These are phyloP conservation scores for Branchinecta lindahli DNA, from an alignment of 1,140 invertebrate species.

Conservation along the genomic window DNA sequence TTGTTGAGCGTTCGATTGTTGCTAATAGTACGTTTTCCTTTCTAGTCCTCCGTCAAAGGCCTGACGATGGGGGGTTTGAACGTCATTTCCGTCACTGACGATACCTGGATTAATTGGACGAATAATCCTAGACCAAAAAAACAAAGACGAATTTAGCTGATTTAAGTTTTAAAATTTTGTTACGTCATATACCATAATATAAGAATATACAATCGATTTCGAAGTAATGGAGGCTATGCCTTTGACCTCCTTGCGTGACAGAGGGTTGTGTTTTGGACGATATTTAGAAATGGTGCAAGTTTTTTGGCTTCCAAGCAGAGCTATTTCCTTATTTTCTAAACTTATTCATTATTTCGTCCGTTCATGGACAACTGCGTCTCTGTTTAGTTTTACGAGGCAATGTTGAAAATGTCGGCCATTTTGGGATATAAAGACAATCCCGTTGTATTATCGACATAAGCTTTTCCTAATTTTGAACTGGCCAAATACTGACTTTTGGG, in stretches of 20 bases:
- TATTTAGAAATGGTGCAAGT: no score
- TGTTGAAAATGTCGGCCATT: no score
- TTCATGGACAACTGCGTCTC: no score
- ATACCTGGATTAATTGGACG: constrained; percentile 59
- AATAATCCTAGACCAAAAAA: constrained; percentile 53
- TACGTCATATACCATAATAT: neutral
- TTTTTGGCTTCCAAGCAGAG: no score
- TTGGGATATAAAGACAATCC: no score
- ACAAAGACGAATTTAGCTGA: constrained; percentile 47
- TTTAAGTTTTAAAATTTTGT: neutral
- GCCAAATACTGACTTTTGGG: no score
- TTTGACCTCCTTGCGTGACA: neutral
- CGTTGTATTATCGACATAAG: no score
- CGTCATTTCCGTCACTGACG: constrained; percentile 78
- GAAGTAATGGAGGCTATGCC: neutral
- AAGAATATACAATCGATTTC: constrained; percentile 13
- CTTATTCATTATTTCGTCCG: no score
- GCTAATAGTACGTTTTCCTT: constrained; percentile 22
- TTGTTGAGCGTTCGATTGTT: no score
- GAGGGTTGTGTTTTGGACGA: neutral
- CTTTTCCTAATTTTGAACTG: no score
- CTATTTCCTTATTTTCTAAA: no score
- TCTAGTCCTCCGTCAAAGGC: constrained; percentile 78
- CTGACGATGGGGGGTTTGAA: constrained; percentile 72
- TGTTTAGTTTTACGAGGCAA: no score